Base-by-base conservation (phyloP, 2,113 vertebrate species). In the Sceloporus undulatus region DNA sequence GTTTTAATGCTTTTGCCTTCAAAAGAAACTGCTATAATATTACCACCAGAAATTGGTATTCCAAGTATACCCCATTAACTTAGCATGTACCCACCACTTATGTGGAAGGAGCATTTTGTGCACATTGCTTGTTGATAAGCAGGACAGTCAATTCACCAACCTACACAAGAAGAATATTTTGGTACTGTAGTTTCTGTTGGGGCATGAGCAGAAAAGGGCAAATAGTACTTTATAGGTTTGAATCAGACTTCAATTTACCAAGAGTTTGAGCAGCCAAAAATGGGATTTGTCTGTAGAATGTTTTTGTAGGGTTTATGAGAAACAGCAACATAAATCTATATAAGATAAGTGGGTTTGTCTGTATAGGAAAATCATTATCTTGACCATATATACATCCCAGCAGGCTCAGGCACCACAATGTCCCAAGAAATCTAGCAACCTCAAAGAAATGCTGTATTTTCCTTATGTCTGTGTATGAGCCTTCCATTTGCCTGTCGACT, bases 221-320 rank as follows among this genome's bases (percentile, higher is more conserved):
- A 78, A 7, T 7, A 62, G 21, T 66, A 29, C 18, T 23, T 23
- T 0, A 6, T 1, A 25, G 29, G 2, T 79, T 85, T 52, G 76
- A 42, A 87, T 1, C 73, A 89, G 56, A 91, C 95, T 85, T 84
- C 82, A 54, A 97, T 98, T 98, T 96, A 99, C 99, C 98, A 99
- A 95, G 87, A 99, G 94, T 95, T 99, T 99, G 88, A 99, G 98
- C 89, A 99, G 98, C 99, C 99, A 99, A 97, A 99, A 99, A 4
- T 98, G 98, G 29, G 99, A 99, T 95, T 99, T 99, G 96, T 99
- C 99, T n/a, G 95, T 99, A 99, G 40, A 98, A 98, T 85, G 98
- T 99, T 97, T 99, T 99, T 90, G 98, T 98, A 65, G 99, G 98
- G 95, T 99, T 99, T 96, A 99, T 97, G 95, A 99, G 98, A 94